Conservation (phyloP, 37 sponge, comb jelly and placozoan genomes). For the Geodia barretti region DNA sequence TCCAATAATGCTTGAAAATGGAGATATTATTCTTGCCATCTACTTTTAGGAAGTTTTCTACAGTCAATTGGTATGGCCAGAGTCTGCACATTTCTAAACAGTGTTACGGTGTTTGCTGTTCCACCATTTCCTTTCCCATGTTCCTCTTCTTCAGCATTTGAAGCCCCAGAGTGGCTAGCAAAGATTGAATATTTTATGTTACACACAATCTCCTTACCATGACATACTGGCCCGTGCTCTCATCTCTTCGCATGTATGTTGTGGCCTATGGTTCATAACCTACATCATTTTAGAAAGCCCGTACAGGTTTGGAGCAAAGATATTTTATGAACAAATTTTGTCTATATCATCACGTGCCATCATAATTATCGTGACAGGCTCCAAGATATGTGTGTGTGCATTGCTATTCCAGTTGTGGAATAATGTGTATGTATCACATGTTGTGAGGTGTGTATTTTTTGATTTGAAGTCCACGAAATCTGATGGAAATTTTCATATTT, state of each 20-base stretch:
- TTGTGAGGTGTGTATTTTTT: not conserved
- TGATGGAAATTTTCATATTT: not conserved
- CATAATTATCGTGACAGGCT: not conserved
- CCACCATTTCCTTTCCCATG: not conserved
- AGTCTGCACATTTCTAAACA: not conserved
- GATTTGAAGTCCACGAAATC: not conserved
- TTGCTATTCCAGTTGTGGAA: not conserved
- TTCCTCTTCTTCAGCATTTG: not conserved
- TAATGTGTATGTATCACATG: not conserved
- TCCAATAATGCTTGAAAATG: not conserved
- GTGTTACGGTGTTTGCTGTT: not conserved
- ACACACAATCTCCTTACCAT: not conserved
- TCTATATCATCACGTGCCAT: constrained; percentile 4
- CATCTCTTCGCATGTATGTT: not conserved
- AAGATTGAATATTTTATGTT: not conserved
- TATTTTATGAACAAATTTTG: constrained; percentile 2
- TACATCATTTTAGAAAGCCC: not conserved
- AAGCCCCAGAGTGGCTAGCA: not conserved
- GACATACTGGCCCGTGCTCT: not conserved
- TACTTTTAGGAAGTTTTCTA: constrained; percentile 12
- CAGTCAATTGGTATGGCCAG: not conserved
- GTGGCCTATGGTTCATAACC: constrained; percentile 4
- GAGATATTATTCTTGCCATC: not conserved
- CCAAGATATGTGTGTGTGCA: not conserved
- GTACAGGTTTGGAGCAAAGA: not conserved